A percentile compares a stretch with the other conserved stretches of the same genome.
Conservation (phyloP, 2,113 vertebrate species). For the Vulpes lagopus region DNA sequence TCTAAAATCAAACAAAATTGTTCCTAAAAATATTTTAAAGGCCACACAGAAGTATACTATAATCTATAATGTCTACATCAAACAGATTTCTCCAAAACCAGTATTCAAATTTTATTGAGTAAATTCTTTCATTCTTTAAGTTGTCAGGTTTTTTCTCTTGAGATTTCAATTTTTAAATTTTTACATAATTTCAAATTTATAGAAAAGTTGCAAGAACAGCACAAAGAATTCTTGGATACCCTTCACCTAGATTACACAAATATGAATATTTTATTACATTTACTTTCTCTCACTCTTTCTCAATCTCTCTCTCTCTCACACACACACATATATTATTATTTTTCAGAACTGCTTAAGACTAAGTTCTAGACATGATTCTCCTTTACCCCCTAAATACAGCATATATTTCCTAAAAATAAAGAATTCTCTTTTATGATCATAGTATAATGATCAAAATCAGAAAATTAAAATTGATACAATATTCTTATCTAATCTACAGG, state of each 20-base stretch:
- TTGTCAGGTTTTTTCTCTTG: background rate
- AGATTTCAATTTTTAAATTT: slow-evolving; percentile 10
- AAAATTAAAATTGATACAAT: background rate
- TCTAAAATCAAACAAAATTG: background rate
- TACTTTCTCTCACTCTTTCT: background rate
- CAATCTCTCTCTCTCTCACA: background rate
- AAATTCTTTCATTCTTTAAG: slow-evolving; percentile 28
- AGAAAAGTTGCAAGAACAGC: background rate
- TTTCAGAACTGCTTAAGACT: background rate
- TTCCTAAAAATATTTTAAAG: slow-evolving; percentile 21
- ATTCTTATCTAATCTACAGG: background rate
- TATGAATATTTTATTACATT: background rate
- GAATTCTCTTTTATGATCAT: background rate
- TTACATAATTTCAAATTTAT: slow-evolving; percentile 1
- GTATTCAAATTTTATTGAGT: background rate
- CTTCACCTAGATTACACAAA: background rate
- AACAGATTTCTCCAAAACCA: background rate
- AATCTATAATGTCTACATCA: background rate
- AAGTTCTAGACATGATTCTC: background rate
- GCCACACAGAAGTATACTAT: background rate
- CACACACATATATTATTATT: background rate
- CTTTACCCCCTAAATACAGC: background rate
- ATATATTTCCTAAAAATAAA: background rate
- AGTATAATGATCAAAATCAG: background rate
- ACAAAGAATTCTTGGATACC: background rate